A percentile compares a stretch with the other conserved stretches of the same genome.
phyloP scores from a whole-genome alignment of 2,797 vertebrate genomes.

The Spheniscus humboldti region DNA sequence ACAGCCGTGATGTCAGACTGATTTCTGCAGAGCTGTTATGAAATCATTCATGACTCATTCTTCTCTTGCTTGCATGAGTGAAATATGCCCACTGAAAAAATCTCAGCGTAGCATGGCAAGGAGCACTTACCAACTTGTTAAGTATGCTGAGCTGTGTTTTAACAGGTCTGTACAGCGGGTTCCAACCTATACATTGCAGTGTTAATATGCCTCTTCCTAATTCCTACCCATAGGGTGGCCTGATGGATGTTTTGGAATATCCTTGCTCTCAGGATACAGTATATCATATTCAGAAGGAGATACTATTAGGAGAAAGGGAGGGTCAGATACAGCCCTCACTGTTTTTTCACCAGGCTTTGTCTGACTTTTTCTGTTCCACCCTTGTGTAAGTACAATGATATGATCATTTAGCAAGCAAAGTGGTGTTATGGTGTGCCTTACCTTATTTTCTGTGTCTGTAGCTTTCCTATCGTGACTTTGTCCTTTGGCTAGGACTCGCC shows the following conservation, averaged over 20 bases:
- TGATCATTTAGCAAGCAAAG: neutral
- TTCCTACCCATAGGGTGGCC: neutral
- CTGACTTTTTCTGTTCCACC: neutral
- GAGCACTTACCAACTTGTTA: neutral
- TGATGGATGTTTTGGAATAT: neutral
- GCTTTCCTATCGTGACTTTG: neutral
- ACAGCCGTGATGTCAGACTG: neutral
- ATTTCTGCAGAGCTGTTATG: neutral
- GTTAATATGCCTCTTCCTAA: neutral
- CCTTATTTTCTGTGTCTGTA: neutral
- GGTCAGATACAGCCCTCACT: neutral
- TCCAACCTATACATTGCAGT: neutral
- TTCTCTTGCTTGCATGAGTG: neutral
- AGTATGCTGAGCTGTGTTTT: neutral
- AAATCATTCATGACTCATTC: constrained; percentile 11
- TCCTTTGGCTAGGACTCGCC: neutral
- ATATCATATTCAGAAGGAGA: neutral
- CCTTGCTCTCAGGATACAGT: neutral
- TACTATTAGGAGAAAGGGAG: neutral
- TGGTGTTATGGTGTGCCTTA: neutral
- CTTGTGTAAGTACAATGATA: neutral
- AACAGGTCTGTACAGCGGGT: neutral
- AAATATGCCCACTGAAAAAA: neutral
- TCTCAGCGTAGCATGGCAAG: neutral
- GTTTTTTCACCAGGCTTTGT: neutral